Evolutionary conservation across 2,113 vertebrate genomes (phyloP).

Genomic region (Aramus guarauna): DNA sequence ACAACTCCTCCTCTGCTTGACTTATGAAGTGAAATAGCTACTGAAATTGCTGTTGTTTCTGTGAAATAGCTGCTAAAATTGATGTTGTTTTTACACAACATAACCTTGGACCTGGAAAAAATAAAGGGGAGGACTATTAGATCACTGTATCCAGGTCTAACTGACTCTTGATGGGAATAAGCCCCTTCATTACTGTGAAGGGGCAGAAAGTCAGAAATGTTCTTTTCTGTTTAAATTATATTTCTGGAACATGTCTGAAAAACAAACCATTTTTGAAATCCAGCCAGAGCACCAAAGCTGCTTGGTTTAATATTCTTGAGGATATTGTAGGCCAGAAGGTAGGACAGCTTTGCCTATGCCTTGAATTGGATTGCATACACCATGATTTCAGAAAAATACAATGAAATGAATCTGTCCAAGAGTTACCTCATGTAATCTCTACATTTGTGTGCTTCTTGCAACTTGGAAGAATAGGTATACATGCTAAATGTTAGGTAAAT

Average conservation of each 20-base stretch:
- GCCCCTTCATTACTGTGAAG: neutral
- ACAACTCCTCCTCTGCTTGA: neutral
- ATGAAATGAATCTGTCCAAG: neutral
- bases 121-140: neutral
- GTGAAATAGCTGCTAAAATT: neutral
- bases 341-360: neutral
- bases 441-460: neutral
- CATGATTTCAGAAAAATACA: neutral
- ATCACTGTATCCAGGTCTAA: neutral
- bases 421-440: neutral
- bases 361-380: neutral
- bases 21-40: neutral
- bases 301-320: neutral
- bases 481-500: neutral
- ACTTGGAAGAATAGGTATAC: neutral
- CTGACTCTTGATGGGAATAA: neutral
- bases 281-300: neutral
- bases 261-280: neutral
- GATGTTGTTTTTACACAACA: neutral
- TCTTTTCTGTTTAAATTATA: neutral
- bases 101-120: neutral
- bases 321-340: neutral
- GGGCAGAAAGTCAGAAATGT: neutral
- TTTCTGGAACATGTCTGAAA: neutral
- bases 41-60: neutral